Evolutionary conservation across 2,797 vertebrate species (phyloP).

Genomic region (Sparidentex hasta): DNA sequence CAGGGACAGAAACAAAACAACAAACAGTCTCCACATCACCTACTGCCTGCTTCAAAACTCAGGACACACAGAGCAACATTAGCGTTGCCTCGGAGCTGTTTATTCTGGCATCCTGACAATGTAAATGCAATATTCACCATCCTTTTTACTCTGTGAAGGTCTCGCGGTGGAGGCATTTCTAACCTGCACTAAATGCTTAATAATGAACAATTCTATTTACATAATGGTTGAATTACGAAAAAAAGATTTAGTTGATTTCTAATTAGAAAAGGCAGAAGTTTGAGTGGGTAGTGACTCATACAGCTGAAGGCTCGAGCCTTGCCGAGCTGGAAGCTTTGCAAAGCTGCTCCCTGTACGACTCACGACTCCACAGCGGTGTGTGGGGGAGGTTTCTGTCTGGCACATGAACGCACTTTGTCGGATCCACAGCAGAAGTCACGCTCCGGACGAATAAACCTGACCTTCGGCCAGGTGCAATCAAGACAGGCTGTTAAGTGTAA

Average conservation of each 20-base stretch:
- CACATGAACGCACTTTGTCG: slow-evolving; percentile 42
- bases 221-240: slow-evolving; percentile 39
- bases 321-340: slow-evolving; percentile 34
- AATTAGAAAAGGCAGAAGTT: slow-evolving; percentile 47
- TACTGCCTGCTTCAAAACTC: background rate
- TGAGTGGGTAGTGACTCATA: slow-evolving; percentile 55
- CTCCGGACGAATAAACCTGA: slow-evolving; percentile 24
- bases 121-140: slow-evolving; percentile 31
- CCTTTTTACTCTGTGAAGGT: background rate
- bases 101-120: slow-evolving; percentile 37
- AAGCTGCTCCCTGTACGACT: slow-evolving; percentile 54
- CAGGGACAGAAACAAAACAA: background rate
- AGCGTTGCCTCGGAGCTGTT: background rate
- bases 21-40: background rate
- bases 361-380: slow-evolving; percentile 32
- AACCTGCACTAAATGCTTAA: slow-evolving; percentile 36
- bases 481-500: background rate
- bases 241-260: slow-evolving; percentile 26
- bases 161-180: slow-evolving; percentile 13
- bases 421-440: slow-evolving; percentile 40
- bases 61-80: slow-evolving; percentile 5
- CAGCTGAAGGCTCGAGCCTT: slow-evolving; percentile 34
- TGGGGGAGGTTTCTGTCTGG: slow-evolving; percentile 44
- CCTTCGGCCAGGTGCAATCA: slow-evolving; percentile 39
- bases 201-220: slow-evolving; percentile 30